Percentiles rank a stretch among this genome's conserved stretches.
These are phyloP conservation scores for Bombus confusus DNA, from an alignment of 1,140 invertebrate genomes.

Conservation along the genomic window DNA sequence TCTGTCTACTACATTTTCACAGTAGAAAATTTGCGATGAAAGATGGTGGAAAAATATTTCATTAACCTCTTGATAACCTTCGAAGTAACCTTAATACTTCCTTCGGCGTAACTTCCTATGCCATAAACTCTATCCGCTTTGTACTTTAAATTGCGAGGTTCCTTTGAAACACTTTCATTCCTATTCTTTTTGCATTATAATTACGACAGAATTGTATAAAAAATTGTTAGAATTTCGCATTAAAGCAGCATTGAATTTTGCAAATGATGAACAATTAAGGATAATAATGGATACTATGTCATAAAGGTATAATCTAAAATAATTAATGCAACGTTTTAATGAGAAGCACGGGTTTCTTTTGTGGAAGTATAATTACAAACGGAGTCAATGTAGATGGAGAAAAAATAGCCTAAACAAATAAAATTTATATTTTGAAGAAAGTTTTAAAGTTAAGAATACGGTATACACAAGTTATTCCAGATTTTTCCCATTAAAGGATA, in stretches of 20 bases:
- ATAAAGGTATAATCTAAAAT: not conserved
- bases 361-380: not conserved
- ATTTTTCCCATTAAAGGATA: not conserved
- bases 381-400: not conserved
- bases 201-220: not conserved
- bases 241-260: constrained; percentile 5
- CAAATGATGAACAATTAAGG: constrained; percentile 2
- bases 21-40: constrained; percentile 25
- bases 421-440: not conserved
- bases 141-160: constrained; percentile 36
- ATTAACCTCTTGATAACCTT: constrained; percentile 48
- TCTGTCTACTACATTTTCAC: not conserved
- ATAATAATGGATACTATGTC: constrained; percentile 4
- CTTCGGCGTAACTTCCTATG: constrained; percentile 20
- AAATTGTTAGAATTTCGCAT: constrained; percentile 12
- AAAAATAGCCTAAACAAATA: not conserved
- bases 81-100: constrained; percentile 27
- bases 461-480: not conserved
- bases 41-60: constrained; percentile 47
- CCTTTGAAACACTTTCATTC: constrained; percentile 22
- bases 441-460: not conserved
- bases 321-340: not conserved
- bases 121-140: constrained; percentile 32
- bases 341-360: not conserved
- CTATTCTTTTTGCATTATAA: not conserved